Conservation (phyloP, 2,888 invertebrate genomes). For the Azorinus chamasolen region DNA sequence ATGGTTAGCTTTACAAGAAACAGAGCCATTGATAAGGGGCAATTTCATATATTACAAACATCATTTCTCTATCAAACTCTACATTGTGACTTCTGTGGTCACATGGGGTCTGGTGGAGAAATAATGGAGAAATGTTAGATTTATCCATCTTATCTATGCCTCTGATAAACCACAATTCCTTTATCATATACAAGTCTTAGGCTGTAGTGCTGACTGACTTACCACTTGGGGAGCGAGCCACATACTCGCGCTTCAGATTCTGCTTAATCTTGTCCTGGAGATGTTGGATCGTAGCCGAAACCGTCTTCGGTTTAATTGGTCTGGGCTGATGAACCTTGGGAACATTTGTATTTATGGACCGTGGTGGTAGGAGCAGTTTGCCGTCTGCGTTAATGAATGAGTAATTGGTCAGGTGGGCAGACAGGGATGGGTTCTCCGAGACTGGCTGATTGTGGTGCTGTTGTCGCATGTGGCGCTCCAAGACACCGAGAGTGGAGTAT, state of each 20-base stretch:
- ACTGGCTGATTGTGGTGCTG: conserved; percentile 44
- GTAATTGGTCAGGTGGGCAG: conserved; percentile 40
- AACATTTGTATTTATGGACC: conserved; percentile 22
- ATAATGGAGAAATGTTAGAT: too few relatives aligned
- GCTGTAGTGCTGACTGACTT: too few relatives aligned
- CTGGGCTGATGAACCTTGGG: conserved; percentile 24
- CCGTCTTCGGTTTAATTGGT: conserved; percentile 23
- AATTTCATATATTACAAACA: too few relatives aligned
- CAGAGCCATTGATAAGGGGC: too few relatives aligned
- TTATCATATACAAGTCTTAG: too few relatives aligned
- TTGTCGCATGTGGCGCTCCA: conserved; percentile 64
- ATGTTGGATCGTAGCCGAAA: conserved; percentile 38
- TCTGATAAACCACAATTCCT: too few relatives aligned
- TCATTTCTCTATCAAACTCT: too few relatives aligned
- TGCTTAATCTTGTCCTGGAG: conserved; percentile 59
- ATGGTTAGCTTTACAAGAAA: too few relatives aligned
- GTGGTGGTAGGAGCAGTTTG: conserved; percentile 47
- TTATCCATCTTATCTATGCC: too few relatives aligned
- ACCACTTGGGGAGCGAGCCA: conserved; percentile 39
- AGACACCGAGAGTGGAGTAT: conserved; percentile 57
- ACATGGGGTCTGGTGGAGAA: too few relatives aligned
- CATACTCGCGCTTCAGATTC: conserved; percentile 39
- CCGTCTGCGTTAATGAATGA: conserved; percentile 36
- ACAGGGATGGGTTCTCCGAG: conserved; percentile 23
- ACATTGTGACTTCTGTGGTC: too few relatives aligned